Conservation (phyloP, 2,113 vertebrate species). For the Megaleporinus macrocephalus region DNA sequence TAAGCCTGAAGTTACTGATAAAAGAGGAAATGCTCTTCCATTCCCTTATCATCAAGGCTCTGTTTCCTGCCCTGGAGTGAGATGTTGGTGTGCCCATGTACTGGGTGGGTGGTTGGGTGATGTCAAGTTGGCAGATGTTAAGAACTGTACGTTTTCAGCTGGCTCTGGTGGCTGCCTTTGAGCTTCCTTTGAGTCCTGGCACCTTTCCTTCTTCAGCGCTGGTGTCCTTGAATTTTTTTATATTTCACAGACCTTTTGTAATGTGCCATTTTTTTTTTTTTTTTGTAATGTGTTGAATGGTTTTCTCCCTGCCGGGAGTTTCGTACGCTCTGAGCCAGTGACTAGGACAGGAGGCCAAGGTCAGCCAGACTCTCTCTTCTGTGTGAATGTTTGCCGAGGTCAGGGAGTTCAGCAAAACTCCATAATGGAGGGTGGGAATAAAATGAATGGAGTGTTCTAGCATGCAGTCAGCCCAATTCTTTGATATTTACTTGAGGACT, state of each 20-base stretch:
- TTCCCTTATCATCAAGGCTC: slow-evolving; percentile 65
- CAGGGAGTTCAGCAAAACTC: background rate
- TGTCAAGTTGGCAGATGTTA: background rate
- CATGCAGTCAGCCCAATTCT: background rate
- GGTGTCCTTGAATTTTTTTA: background rate
- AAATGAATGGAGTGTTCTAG: background rate
- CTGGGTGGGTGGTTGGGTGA: background rate
- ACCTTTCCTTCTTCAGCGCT: background rate
- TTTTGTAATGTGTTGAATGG: background rate
- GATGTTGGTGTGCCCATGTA: background rate
- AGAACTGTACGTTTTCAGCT: background rate
- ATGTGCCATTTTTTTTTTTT: background rate
- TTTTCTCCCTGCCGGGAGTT: background rate
- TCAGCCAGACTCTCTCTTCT: background rate
- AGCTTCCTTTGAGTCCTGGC: background rate
- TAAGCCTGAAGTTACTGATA: slow-evolving; percentile 57
- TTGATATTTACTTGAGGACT: too few species aligned
- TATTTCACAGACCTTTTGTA: background rate
- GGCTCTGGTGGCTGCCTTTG: background rate
- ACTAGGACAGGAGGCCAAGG: background rate
- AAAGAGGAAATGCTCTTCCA: slow-evolving; percentile 65
- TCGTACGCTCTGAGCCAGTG: background rate
- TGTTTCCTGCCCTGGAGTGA: background rate
- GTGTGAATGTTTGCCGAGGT: background rate
- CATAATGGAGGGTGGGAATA: background rate